phyloP scores from a whole-genome alignment of 2,113 vertebrate genomes.

The Ictidomys tridecemlineatus region DNA sequence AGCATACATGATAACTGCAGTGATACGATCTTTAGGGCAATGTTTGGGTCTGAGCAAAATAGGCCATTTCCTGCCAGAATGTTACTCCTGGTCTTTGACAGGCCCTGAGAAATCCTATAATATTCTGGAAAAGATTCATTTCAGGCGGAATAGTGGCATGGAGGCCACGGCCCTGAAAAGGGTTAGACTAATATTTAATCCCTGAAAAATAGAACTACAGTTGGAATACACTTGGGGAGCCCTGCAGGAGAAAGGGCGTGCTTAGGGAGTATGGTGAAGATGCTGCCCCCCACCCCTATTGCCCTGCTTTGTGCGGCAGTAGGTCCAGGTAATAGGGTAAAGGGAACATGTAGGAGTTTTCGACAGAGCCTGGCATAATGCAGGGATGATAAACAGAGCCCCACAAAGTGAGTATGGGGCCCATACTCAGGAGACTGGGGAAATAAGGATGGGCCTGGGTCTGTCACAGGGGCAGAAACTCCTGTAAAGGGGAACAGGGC shows the following conservation, averaged over 20 bases:
- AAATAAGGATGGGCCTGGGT: background rate
- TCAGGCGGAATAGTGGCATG: background rate
- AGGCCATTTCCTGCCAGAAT: background rate
- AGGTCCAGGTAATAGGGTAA: background rate
- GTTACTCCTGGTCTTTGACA: background rate
- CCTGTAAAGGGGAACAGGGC: background rate
- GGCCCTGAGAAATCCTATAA: background rate
- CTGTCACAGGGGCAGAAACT: background rate
- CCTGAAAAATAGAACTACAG: background rate
- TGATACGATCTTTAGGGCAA: background rate
- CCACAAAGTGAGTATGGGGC: background rate
- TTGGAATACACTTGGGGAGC: background rate
- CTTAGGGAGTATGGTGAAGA: background rate
- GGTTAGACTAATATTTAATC: background rate
- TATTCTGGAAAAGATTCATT: background rate
- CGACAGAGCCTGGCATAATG: background rate
- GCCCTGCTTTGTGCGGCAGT: background rate
- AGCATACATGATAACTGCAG: background rate
- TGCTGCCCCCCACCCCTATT: background rate
- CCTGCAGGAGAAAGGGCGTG: background rate
- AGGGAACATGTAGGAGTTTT: background rate
- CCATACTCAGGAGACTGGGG: background rate
- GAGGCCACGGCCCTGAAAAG: background rate
- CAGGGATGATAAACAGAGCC: background rate
- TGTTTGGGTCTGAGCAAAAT: background rate